Percentiles rank a stretch among this genome's conserved stretches.
Evolutionary conservation across 2,888 invertebrate species (phyloP).

Genomic region (Emmelina monodactyla): DNA sequence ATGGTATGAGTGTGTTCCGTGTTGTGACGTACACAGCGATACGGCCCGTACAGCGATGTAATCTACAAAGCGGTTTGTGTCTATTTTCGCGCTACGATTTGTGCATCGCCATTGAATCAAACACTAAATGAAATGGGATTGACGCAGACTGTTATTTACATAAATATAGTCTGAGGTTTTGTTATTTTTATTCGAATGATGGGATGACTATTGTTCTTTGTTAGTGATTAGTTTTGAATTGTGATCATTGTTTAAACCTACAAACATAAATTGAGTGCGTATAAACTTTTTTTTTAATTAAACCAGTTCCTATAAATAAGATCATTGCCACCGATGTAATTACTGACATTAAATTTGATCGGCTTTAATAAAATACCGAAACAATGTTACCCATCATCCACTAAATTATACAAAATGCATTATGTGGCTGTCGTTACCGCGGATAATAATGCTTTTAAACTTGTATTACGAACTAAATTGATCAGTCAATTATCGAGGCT

Average conservation of each 20-base stretch:
- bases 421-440: slow-evolving; percentile 24
- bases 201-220: too few relatives aligned
- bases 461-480: slow-evolving; percentile 31
- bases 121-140: slow-evolving; percentile 1
- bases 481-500: slow-evolving; percentile 15
- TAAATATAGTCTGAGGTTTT: too few relatives aligned
- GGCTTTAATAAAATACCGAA: too few relatives aligned
- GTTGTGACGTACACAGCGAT: slow-evolving; percentile 6
- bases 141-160: background rate
- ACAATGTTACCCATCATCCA: slow-evolving; percentile 22
- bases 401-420: slow-evolving; percentile 31
- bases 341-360: too few relatives aligned
- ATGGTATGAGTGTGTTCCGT: slow-evolving; percentile 30
- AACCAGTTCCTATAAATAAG: too few relatives aligned
- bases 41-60: background rate
- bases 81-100: background rate
- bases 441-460: slow-evolving; percentile 40
- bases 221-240: too few relatives aligned
- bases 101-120: too few relatives aligned
- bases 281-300: too few relatives aligned
- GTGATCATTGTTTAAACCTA: too few relatives aligned
- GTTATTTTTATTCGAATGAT: too few relatives aligned
- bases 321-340: too few relatives aligned
- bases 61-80: slow-evolving; percentile 2
- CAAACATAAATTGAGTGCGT: too few relatives aligned